A percentile compares a stretch with the other conserved stretches of the same genome.
Evolutionary conservation across 2,888 invertebrate species (phyloP).

Genomic region (Macrophya annulata): DNA sequence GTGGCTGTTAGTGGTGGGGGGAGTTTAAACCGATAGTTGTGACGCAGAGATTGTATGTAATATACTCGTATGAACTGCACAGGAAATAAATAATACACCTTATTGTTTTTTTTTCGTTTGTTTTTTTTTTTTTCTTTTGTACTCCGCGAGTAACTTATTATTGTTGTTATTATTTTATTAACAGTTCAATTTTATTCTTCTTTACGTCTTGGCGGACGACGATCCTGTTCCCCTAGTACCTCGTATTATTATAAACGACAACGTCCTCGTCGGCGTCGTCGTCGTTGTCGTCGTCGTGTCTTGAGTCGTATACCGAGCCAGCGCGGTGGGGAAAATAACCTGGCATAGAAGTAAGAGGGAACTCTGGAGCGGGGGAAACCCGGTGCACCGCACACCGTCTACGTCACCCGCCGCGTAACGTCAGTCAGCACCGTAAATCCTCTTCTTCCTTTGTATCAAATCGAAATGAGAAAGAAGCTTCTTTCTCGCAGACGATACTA

Average conservation of each 20-base stretch:
- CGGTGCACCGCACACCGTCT: conserved; percentile 20
- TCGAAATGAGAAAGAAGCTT: background rate
- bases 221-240: conserved; percentile 9
- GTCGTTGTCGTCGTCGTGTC: background rate
- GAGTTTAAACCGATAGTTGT: conserved; percentile 20
- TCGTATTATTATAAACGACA: conserved; percentile 3
- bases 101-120: background rate
- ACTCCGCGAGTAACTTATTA: too few relatives aligned
- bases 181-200: background rate
- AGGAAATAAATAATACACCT: conserved; percentile 31
- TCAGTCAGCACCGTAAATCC: conserved; percentile 38
- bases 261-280: too few relatives aligned
- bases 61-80: background rate
- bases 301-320: background rate
- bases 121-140: background rate
- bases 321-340: conserved; percentile 1
- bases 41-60: conserved; percentile 29
- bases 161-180: conserved; percentile 7
- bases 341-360: conserved; percentile 18
- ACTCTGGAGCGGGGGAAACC: conserved; percentile 24
- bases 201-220: conserved; percentile 6
- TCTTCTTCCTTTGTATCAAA: conserved; percentile 19
- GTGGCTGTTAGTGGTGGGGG: background rate
- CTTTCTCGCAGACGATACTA: conserved; percentile 1
- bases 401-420: conserved; percentile 38